Conservation (phyloP, 2,797 vertebrate genomes). For the Dendrocincla tyrannina region DNA sequence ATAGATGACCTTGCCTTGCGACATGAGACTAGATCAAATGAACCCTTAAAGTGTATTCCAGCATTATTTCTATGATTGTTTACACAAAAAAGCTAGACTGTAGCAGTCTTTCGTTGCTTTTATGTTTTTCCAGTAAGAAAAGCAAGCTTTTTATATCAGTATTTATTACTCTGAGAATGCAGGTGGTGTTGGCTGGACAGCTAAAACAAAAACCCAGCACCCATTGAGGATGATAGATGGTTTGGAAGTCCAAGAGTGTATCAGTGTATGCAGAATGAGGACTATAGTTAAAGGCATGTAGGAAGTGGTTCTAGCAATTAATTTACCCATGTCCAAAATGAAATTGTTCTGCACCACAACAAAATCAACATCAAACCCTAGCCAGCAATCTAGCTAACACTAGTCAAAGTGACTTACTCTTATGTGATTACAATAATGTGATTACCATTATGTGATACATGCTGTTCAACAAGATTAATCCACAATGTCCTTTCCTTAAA, state of each 20-base stretch:
- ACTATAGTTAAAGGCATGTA: neutral
- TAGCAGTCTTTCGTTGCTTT: neutral
- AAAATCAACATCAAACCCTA: neutral
- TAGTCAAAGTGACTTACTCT: neutral
- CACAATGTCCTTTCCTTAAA: neutral
- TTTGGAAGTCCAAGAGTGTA: neutral
- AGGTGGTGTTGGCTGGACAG: neutral
- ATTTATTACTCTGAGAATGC: neutral
- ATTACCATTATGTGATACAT: neutral
- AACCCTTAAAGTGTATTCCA: neutral
- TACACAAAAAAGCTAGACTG: neutral
- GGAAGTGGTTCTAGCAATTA: neutral
- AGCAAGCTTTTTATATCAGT: neutral
- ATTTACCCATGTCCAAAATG: neutral
- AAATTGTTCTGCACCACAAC: neutral
- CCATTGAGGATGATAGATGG: neutral
- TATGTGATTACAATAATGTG: neutral
- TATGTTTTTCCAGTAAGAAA: conserved; percentile 18
- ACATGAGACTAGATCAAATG: conserved; percentile 4
- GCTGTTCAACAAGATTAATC: conserved; percentile 31
- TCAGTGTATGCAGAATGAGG: neutral
- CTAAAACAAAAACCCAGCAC: neutral
- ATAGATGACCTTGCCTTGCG: neutral
- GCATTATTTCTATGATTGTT: conserved; percentile 9
- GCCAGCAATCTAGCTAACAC: neutral